Conservation (phyloP, 2,113 vertebrate genomes). For the Pantherophis guttatus region DNA sequence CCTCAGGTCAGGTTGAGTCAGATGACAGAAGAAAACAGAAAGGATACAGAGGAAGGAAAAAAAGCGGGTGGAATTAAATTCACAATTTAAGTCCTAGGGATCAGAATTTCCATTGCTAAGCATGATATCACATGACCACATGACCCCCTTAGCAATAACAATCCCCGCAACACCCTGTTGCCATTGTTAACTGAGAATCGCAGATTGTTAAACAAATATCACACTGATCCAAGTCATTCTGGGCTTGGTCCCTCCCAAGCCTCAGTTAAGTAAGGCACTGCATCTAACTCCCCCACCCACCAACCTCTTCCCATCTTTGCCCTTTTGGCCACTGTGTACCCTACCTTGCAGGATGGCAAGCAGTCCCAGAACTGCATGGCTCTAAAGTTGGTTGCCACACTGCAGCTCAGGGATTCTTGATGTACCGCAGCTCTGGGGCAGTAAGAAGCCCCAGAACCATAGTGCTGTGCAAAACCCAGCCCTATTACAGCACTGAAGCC, state of each 20-base stretch:
- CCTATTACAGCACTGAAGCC: not conserved
- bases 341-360: not conserved
- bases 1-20: not conserved
- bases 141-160: not conserved
- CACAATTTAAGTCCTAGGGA: not conserved
- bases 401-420: not conserved
- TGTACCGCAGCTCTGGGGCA: not conserved
- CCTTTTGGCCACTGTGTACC: not conserved
- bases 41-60: not conserved
- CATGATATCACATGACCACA: not conserved
- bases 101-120: not conserved
- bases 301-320: not conserved
- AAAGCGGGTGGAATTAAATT: not conserved
- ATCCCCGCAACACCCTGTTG: not conserved
- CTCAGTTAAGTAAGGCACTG: not conserved
- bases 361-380: not conserved
- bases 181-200: not conserved
- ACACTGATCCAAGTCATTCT: not conserved
- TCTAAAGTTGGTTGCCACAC: not conserved
- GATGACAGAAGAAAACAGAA: not conserved
- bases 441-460: not conserved
- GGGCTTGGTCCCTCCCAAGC: not conserved
- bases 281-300: not conserved
- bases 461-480: not conserved
- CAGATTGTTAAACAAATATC: not conserved